These are phyloP conservation scores for Ceramica pisi DNA, from an alignment of 2,888 invertebrate genomes.

Conservation along the genomic window DNA sequence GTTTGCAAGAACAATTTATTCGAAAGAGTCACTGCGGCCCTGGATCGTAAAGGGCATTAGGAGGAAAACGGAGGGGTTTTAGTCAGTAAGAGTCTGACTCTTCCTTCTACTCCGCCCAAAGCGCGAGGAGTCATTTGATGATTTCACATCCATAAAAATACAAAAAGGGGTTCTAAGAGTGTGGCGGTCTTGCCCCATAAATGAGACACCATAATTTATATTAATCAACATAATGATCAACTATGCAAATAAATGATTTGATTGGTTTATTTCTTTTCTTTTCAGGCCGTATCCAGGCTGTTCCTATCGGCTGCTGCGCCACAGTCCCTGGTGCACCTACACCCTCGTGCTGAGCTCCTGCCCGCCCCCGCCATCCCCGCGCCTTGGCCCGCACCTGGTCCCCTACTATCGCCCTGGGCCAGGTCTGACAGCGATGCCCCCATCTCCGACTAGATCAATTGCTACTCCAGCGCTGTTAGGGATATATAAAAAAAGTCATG, in stretches of 20 bases:
- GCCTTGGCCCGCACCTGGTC: conserved; percentile 85
- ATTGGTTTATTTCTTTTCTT: conserved; percentile 8
- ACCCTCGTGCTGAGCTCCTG: conserved; percentile 84
- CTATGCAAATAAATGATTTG: no score
- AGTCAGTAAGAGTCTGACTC: no score
- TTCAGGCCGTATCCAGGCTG: conserved; percentile 85
- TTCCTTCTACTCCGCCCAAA: no score
- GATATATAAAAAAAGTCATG: conserved; percentile 1
- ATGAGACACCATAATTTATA: no score
- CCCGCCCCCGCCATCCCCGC: conserved; percentile 83
- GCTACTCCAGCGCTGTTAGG: conserved; percentile 3
- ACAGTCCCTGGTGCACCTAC: conserved; percentile 84
- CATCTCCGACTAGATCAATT: conserved; percentile 78
- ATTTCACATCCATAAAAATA: no score
- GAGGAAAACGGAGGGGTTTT: no score
- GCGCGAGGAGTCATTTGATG: no score
- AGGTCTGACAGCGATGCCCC: conserved; percentile 86
- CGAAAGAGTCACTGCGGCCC: no score
- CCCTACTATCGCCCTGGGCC: conserved; percentile 85
- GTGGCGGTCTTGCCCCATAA: background rate
- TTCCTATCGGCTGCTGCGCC: conserved; percentile 83
- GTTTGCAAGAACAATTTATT: no score
- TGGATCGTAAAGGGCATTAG: no score
- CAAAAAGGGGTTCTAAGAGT: no score
- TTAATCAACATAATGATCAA: no score